Conservation (phyloP, 2,113 vertebrate genomes). For the Oxygymnocypris stewartii region DNA sequence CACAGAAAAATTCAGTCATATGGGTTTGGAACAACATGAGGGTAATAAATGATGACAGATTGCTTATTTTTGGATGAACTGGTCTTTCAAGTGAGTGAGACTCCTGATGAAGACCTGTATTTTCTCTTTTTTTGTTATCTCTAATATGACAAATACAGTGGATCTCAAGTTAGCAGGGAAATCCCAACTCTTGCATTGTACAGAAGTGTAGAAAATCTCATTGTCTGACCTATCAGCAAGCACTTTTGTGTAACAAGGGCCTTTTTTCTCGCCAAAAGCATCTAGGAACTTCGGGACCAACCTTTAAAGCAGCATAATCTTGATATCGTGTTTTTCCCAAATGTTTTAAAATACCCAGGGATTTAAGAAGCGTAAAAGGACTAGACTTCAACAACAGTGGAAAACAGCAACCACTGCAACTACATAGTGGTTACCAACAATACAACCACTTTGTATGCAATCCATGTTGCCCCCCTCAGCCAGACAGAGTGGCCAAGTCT, state of each 20-base stretch:
- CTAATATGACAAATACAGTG: slow-evolving; percentile 27
- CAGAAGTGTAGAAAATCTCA: slow-evolving; percentile 43
- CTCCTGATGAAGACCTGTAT: slow-evolving; percentile 68
- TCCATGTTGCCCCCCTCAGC: slow-evolving; percentile 23
- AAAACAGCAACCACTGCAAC: slow-evolving; percentile 25
- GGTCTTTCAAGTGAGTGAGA: slow-evolving; percentile 54
- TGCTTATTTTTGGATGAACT: slow-evolving; percentile 2
- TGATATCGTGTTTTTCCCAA: slow-evolving; percentile 50
- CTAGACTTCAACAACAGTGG: slow-evolving; percentile 35
- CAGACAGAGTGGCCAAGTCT: slow-evolving; percentile 27
- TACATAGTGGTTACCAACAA: slow-evolving; percentile 1
- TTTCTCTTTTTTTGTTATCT: slow-evolving; percentile 28
- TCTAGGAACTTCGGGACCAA: slow-evolving; percentile 45
- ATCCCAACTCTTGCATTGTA: slow-evolving; percentile 40
- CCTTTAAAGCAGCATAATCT: slow-evolving; percentile 58
- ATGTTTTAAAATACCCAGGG: slow-evolving; percentile 55
- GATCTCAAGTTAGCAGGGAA: slow-evolving; percentile 6
- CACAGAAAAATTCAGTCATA: neutral
- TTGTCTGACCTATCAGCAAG: slow-evolving; percentile 46
- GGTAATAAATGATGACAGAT: neutral
- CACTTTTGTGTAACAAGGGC: slow-evolving; percentile 20
- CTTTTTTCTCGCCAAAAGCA: neutral
- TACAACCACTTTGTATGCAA: slow-evolving; percentile 40
- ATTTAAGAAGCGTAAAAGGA: slow-evolving; percentile 39
- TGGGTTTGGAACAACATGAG: neutral